Evolutionary conservation across 2,888 invertebrate species (phyloP).

Genomic region (Dicyrtomina minuta): DNA sequence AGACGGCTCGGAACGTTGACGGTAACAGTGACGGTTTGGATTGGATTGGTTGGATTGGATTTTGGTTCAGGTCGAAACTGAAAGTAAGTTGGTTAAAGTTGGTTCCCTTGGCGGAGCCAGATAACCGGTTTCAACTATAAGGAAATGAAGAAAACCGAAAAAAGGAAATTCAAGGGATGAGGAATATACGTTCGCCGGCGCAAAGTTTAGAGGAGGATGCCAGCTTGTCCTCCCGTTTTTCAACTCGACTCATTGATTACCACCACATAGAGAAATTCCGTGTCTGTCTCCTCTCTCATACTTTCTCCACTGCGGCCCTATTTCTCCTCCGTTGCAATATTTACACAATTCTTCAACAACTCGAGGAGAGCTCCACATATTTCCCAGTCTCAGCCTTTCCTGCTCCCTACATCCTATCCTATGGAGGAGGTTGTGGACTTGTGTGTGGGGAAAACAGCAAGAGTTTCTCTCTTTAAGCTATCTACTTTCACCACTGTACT

Average conservation of each 20-base stretch:
- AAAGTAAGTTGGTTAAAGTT: slow-evolving; percentile 37
- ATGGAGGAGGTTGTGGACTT: no score
- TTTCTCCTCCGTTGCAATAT: slow-evolving; percentile 25
- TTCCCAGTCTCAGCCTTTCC: no score
- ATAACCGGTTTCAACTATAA: slow-evolving; percentile 42
- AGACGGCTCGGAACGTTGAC: slow-evolving; percentile 19
- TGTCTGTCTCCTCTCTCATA: slow-evolving; percentile 11
- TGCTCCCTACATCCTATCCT: no score
- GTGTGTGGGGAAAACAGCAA: no score
- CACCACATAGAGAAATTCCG: slow-evolving; percentile 5
- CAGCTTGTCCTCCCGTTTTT: slow-evolving; percentile 19
- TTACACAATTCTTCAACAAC: neutral
- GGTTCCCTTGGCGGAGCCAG: slow-evolving; percentile 37
- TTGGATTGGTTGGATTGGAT: slow-evolving; percentile 26
- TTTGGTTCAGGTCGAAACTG: slow-evolving; percentile 36
- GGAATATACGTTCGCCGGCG: slow-evolving; percentile 41
- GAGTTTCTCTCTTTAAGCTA: neutral
- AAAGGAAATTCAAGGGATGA: slow-evolving; percentile 42
- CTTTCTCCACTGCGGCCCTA: no score
- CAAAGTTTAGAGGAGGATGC: slow-evolving; percentile 31
- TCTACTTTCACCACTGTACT: neutral
- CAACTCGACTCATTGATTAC: slow-evolving; percentile 31
- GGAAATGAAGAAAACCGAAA: slow-evolving; percentile 44
- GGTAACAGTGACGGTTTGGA: slow-evolving; percentile 25
- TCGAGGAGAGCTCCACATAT: no score